Evolutionary conservation across 2,113 vertebrate species (phyloP), one percentile per base, ranked within the genome.

Genomic region (Rhodinocichla rosea): DNA sequence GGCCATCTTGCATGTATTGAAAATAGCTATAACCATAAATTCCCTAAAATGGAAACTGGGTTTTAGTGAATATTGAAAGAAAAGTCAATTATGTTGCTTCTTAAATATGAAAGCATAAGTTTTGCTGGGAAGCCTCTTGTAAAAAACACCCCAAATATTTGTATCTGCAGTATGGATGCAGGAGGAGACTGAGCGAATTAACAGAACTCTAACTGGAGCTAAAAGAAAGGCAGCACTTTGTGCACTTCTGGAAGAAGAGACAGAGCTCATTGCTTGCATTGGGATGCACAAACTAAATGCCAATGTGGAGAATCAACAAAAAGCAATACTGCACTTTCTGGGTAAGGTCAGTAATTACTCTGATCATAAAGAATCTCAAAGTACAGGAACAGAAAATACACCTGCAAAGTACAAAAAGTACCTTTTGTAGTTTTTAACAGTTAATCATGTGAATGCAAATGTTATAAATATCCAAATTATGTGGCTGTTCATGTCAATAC

Each of bases 161-260:
- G 16, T 96, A 13, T 73, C 52, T 97, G 15, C 95, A 99, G 99
- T 97, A 42, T 99, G 99, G 99, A 94, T 97, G 78, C 64, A 84
- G 42, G 98, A 99, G 89, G 98, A 99, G 95, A 81, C 97, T 42
- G 89, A 96, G 42, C 50, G 4, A 26, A 98, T 99, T 94, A 97
- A 98, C 93, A 92, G 84, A 7, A 89, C 84, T 70, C 94, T 98
- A 42, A 94, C 55, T 69, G 99, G 99, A 71, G 98, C 98, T 2
- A 98, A 99, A 97, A 98, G 98, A 96, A 99, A 99, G 92, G 98
- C 98, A 7, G 98, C 98, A 11, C 97, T 99, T 40, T 99, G 98
- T 86, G 95, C 90, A n/a, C 98, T 99, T 71, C 92, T 99, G 93
- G 98, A 99, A 50, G 95, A 99, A 97, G 99, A 99, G 95, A 96